These are phyloP conservation scores for Oscheius onirici DNA, from an alignment of 2,888 invertebrate genomes.

Conservation along the genomic window DNA sequence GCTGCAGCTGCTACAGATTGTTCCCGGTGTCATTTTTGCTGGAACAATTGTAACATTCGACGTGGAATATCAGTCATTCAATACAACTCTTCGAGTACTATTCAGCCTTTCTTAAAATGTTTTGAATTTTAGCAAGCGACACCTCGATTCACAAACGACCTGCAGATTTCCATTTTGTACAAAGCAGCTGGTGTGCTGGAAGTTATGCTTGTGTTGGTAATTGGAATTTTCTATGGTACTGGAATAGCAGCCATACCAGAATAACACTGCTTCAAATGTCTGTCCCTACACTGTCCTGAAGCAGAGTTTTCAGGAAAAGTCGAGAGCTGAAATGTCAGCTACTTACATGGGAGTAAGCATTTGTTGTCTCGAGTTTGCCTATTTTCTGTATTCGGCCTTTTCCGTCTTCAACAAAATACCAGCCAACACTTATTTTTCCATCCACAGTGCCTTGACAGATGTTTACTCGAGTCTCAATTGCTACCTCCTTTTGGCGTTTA, in stretches of 20 bases:
- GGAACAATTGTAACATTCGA: background rate
- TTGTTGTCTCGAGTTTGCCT: slow-evolving; percentile 1
- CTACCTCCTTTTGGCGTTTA: background rate
- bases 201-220: background rate
- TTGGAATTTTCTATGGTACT: background rate
- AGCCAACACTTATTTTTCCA: slow-evolving; percentile 7
- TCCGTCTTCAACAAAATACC: slow-evolving; percentile 7
- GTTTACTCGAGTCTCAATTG: slow-evolving; percentile 10
- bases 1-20: background rate
- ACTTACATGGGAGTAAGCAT: slow-evolving; percentile 16
- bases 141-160: background rate
- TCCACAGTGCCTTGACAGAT: slow-evolving; percentile 13
- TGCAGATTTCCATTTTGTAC: background rate
- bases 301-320: background rate
- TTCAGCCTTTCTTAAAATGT: background rate
- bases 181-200: slow-evolving; percentile 8
- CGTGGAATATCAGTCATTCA: background rate
- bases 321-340: slow-evolving; percentile 4
- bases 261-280: background rate
- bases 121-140: slow-evolving; percentile 6
- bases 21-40: slow-evolving; percentile 2
- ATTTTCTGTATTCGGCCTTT: slow-evolving; percentile 8
- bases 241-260: background rate
- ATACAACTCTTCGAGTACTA: background rate
- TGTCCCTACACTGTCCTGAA: background rate